Conservation (phyloP, 2,797 vertebrate species). For the Petrocephalus schoutedeni region DNA sequence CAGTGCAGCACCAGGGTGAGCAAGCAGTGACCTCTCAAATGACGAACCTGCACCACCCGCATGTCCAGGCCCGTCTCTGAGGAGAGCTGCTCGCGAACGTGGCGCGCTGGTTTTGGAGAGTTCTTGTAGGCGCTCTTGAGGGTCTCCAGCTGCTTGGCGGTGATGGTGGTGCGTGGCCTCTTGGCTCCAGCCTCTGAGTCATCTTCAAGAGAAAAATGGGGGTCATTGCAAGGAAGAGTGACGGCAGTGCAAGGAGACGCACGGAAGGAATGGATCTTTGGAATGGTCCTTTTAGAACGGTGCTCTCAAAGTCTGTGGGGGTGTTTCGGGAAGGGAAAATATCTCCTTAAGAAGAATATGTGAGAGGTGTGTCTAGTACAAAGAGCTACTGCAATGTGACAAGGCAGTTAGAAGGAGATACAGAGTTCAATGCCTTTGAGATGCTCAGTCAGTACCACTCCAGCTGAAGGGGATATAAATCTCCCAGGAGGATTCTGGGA, state of each 20-base stretch:
- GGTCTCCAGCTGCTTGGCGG: conserved; percentile 94
- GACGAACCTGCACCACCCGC: conserved; percentile 90
- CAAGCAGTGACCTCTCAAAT: background rate
- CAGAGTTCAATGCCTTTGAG: conserved; percentile 47
- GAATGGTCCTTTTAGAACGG: background rate
- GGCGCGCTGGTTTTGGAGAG: conserved; percentile 90
- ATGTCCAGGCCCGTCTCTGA: conserved; percentile 96
- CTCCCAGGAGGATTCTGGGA: conserved; percentile 50
- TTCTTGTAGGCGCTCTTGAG: conserved; percentile 97
- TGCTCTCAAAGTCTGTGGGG: background rate
- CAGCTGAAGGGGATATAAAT: conserved; percentile 61
- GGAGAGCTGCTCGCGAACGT: conserved; percentile 92
- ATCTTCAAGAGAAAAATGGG: conserved; percentile 58
- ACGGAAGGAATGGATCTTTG: background rate
- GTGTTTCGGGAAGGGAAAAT: background rate
- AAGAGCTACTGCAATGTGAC: conserved; percentile 6
- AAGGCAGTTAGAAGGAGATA: conserved; percentile 39
- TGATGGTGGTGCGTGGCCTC: conserved; percentile 93
- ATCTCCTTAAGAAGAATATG: background rate
- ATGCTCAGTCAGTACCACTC: conserved; percentile 54
- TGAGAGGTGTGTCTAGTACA: background rate
- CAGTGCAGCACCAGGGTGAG: background rate
- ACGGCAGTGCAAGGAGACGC: background rate
- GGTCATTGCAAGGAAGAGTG: background rate
- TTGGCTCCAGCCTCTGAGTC: conserved; percentile 94